phyloP scores from a whole-genome alignment of 2,888 invertebrate genomes.

The Crepidodera aurea region DNA sequence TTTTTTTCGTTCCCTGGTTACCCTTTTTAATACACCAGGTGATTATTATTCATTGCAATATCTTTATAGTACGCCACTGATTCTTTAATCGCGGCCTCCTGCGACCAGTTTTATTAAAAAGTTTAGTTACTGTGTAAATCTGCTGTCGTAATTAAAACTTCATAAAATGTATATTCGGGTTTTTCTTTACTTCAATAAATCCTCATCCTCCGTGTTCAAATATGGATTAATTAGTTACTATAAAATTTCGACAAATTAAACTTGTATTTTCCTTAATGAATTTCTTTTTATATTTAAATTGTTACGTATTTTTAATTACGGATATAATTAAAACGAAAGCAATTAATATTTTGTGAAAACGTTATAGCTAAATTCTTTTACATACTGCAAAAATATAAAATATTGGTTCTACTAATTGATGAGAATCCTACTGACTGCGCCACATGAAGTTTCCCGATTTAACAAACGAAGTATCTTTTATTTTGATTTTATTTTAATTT shows the following conservation, averaged over 20 bases:
- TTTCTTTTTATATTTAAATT: neutral
- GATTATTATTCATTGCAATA: too few relatives aligned
- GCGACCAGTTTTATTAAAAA: constrained; percentile 13
- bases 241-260: neutral
- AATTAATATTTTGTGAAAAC: too few relatives aligned
- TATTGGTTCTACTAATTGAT: too few relatives aligned
- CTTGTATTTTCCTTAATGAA: neutral
- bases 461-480: too few relatives aligned
- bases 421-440: too few relatives aligned
- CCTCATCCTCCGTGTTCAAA: neutral
- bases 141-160: constrained; percentile 16
- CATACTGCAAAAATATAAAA: too few relatives aligned
- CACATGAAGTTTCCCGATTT: too few relatives aligned
- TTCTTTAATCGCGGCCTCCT: neutral
- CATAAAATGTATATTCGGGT: constrained; percentile 2
- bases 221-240: neutral
- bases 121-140: constrained; percentile 17
- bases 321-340: too few relatives aligned
- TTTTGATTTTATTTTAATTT: too few relatives aligned
- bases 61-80: constrained; percentile 1
- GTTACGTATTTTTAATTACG: neutral
- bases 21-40: too few relatives aligned
- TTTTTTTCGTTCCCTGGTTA: too few relatives aligned
- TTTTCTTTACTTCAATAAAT: constrained; percentile 2
- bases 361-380: too few relatives aligned